These are phyloP conservation scores for Clarias pachynema DNA, from an alignment of 2,797 vertebrate species.

Conservation along the genomic window DNA sequence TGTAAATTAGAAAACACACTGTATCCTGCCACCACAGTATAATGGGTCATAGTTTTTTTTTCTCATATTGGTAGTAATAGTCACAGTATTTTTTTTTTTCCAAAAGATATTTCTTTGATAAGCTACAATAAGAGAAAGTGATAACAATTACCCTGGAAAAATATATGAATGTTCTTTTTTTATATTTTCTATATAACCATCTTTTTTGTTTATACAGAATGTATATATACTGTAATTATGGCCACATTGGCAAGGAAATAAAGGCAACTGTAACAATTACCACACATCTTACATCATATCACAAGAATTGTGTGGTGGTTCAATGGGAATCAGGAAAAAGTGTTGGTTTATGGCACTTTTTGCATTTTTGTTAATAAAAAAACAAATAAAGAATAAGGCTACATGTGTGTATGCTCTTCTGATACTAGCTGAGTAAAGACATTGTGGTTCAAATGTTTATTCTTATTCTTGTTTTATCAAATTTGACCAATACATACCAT, in stretches of 20 bases:
- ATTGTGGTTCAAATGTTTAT: constrained; percentile 64
- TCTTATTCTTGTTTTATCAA: constrained; percentile 47
- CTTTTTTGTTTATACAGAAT: constrained; percentile 82
- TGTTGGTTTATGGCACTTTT: constrained; percentile 80
- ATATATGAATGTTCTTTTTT: constrained; percentile 78
- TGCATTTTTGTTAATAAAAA: constrained; percentile 65
- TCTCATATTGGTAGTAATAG: constrained; percentile 66
- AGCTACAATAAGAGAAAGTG: constrained; percentile 76
- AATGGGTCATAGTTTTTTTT: constrained; percentile 71
- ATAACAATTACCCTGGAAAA: constrained; percentile 86
- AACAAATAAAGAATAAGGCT: constrained; percentile 84
- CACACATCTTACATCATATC: constrained; percentile 66
- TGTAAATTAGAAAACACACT: constrained; percentile 63
- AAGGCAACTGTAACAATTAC: constrained; percentile 82
- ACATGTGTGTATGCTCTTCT: constrained; percentile 79
- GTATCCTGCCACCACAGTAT: constrained; percentile 77
- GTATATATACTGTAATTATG: constrained; percentile 81
- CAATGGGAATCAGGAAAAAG: constrained; percentile 75
- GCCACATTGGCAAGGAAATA: constrained; percentile 80
- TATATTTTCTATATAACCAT: constrained; percentile 83
- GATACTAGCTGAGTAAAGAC: constrained; percentile 71
- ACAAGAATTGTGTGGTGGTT: constrained; percentile 69
- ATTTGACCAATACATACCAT: constrained; percentile 22
- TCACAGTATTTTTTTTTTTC: constrained; percentile 67
- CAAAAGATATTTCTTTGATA: constrained; percentile 69